Evolutionary conservation across 2,888 invertebrate genomes (phyloP).

Genomic region (Lithophane socia): DNA sequence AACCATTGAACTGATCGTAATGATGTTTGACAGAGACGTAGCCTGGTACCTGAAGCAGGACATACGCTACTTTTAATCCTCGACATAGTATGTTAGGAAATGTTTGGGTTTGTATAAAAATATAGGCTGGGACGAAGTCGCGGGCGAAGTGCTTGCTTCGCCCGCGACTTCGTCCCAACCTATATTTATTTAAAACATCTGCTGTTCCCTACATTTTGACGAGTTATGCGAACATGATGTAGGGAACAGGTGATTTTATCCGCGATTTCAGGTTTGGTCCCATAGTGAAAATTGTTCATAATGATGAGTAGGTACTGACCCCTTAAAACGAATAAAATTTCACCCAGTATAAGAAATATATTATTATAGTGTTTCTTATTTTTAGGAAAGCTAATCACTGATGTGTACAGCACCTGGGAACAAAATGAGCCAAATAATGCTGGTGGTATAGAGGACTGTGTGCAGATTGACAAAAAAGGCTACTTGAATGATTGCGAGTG

Average conservation of each 20-base stretch:
- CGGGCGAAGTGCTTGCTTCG: not conserved
- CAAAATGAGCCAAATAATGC: constrained; percentile 79
- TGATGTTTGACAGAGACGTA: not conserved
- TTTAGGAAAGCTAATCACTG: constrained; percentile 74
- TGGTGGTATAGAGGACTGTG: constrained; percentile 76
- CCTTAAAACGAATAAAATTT: too few relatives aligned
- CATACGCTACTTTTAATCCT: not conserved
- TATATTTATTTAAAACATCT: too few relatives aligned
- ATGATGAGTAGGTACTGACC: too few relatives aligned
- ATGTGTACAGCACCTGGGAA: constrained; percentile 76
- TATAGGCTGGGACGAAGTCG: not conserved
- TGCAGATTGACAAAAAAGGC: constrained; percentile 53
- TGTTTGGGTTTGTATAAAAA: not conserved
- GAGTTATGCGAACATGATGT: too few relatives aligned
- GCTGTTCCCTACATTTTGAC: too few relatives aligned
- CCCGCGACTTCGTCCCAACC: too few relatives aligned
- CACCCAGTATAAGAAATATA: too few relatives aligned
- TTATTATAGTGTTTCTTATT: constrained; percentile 7
- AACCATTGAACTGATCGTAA: not conserved
- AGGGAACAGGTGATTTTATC: too few relatives aligned
- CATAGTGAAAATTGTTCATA: too few relatives aligned
- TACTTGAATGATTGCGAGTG: constrained; percentile 78
- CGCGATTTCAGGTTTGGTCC: too few relatives aligned
- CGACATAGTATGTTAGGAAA: not conserved
- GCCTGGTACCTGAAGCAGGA: not conserved